These are phyloP conservation scores for Conops quadrifasciatus DNA, from an alignment of 2,888 invertebrate species.

Conservation along the genomic window DNA sequence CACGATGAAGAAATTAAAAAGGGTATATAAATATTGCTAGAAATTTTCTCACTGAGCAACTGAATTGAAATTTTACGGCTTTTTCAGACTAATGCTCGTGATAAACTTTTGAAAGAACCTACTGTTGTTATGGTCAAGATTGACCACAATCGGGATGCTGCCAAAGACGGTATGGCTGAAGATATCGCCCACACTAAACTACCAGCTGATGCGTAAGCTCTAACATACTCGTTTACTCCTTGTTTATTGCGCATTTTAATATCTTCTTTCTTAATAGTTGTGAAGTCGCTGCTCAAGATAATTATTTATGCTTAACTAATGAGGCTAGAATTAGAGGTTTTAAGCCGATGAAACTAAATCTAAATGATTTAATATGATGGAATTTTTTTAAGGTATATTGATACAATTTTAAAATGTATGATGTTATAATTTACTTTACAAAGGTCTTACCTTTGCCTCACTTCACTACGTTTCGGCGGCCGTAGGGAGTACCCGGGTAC, in stretches of 20 bases:
- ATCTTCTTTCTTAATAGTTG: no score
- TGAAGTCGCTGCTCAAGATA: conserved; percentile 52
- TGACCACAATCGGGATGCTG: conserved; percentile 46
- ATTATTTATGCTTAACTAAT: conserved; percentile 47
- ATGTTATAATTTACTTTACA: no score
- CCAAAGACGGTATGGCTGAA: conserved; percentile 43
- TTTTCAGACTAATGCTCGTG: conserved; percentile 39
- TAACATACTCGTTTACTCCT: not conserved
- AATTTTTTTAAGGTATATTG: no score
- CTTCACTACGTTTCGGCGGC: no score
- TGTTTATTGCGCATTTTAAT: not conserved
- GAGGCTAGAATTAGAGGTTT: conserved; percentile 53
- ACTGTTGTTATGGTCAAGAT: conserved; percentile 47
- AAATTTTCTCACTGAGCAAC: not conserved
- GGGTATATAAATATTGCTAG: not conserved
- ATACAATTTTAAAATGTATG: no score
- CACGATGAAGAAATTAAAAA: not conserved
- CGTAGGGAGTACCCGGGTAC: no score
- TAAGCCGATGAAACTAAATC: conserved; percentile 15
- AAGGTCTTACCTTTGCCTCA: no score
- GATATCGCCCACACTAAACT: conserved; percentile 46
- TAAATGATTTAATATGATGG: not conserved
- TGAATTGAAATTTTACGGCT: not conserved
- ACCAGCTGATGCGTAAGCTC: conserved; percentile 54
- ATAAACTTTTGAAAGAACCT: conserved; percentile 50